Conservation (phyloP, 2,888 invertebrate species). For the Cartodere bifasciata region DNA sequence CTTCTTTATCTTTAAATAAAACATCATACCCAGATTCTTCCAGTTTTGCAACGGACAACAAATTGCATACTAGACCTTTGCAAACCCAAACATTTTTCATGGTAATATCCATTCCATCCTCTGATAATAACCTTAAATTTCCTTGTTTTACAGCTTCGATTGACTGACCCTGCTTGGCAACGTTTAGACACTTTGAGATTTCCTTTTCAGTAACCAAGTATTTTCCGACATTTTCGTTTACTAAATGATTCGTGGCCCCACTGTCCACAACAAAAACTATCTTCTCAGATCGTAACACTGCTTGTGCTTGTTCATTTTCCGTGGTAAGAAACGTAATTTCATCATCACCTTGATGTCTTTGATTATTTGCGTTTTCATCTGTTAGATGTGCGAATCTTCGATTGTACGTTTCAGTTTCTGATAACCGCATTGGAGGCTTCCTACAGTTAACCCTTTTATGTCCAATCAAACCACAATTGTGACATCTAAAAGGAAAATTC, state of each 20-base stretch:
- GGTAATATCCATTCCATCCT: conserved; percentile 10
- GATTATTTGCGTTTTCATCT: no score
- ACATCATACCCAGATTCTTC: conserved; percentile 15
- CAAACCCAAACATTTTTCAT: conserved; percentile 14
- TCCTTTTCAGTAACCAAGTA: conserved; percentile 12
- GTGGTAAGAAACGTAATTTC: no score
- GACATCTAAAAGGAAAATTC: no score
- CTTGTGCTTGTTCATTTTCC: no score
- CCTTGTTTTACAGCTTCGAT: conserved; percentile 15
- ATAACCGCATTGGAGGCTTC: no score
- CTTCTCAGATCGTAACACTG: no score
- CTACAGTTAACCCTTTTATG: no score
- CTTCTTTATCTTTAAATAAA: conserved; percentile 13
- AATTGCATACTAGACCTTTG: conserved; percentile 14
- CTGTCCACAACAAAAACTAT: conserved; percentile 18
- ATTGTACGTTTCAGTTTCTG: no score
- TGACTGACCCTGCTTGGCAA: conserved; percentile 16
- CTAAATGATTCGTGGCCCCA: conserved; percentile 18
- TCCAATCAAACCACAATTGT: no score
- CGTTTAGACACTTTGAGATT: conserved; percentile 14
- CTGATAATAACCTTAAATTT: conserved; percentile 13
- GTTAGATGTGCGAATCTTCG: no score
- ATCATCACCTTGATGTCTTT: no score
- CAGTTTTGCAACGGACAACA: conserved; percentile 16
- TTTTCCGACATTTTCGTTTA: conserved; percentile 11